Conservation (phyloP, 2,797 vertebrate species). For the Chiropotes sagulatus region DNA sequence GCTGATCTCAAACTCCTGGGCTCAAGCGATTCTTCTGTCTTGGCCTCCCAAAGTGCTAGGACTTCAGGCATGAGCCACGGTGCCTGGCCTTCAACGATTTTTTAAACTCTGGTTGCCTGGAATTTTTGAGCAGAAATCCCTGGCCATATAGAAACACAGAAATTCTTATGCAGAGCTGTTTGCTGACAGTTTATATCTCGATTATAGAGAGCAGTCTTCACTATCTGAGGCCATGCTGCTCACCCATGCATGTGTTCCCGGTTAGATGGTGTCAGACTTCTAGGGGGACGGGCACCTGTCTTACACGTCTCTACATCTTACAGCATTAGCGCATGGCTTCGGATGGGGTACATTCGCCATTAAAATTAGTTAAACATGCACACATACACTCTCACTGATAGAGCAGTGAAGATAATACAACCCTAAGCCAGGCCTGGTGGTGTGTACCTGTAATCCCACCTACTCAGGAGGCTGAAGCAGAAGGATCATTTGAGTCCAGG, state of each 20-base stretch:
- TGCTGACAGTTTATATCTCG: background rate
- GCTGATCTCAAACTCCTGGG: background rate
- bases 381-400: too few relatives aligned
- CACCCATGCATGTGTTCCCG: accelerated
- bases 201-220: background rate
- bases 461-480: background rate
- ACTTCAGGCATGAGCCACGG: background rate
- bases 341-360: background rate
- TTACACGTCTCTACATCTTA: background rate
- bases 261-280: background rate
- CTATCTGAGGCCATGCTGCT: background rate
- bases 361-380: background rate
- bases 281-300: background rate
- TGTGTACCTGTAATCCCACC: background rate
- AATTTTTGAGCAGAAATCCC: background rate
- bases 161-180: background rate
- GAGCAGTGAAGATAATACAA: background rate
- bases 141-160: background rate
- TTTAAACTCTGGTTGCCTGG: background rate
- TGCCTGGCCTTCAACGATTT: background rate
- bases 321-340: background rate
- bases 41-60: background rate
- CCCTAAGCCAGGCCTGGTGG: background rate
- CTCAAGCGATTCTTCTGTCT: background rate
- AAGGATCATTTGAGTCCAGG: background rate